Evolutionary conservation across 1,140 invertebrate genomes (phyloP), one percentile per base, ranked within the genome.

Genomic region (Zaprionus africanus): DNA sequence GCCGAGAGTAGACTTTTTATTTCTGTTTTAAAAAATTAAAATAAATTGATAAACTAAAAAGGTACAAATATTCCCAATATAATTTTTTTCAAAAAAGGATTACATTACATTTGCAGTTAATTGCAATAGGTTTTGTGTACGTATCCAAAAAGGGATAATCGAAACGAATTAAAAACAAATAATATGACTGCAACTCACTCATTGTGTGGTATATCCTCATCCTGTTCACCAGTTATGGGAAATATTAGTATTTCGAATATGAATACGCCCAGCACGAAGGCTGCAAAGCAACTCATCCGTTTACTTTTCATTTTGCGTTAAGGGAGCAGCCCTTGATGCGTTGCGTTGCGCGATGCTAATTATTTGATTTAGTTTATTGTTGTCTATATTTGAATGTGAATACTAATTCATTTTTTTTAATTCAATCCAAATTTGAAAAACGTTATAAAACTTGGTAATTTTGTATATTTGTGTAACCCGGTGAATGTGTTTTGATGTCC

Each of bases 201-300:
- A 93, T 96, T 96, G 92, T 97, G 96, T 51, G 96, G 96, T 88
- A 97, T 97, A 91, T 97, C 96, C 94, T 97, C 96, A 82, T 96
- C 96, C 92, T 97, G 96, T 93, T 97, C 95, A 61, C 93, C 94
- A 58, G 93, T 69, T 72, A 93, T 93, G 49, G 66, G 68, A 41
- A 90, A 81, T 78, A 92, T 85, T 67, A 81, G 79, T 62, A 81
- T 80, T 76, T 92, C 81, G 63, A 92, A 82, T 82, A 91, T 67
- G 58, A 92, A 79, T 56, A 90, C 65, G 54, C 84, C 77, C 78
- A 92, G 76, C 62, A 90, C 78, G 58, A 92, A 71, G 64, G 91
- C 83, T 65, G 90, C 51, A 78, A 91, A 82, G 65, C 76, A 83
- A 61, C 68, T 81, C 65, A 91, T 76, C 41, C 86, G 72, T 78